phyloP scores from a whole-genome alignment of 2,797 vertebrate genomes.

The Tauraco hartlaubi region DNA sequence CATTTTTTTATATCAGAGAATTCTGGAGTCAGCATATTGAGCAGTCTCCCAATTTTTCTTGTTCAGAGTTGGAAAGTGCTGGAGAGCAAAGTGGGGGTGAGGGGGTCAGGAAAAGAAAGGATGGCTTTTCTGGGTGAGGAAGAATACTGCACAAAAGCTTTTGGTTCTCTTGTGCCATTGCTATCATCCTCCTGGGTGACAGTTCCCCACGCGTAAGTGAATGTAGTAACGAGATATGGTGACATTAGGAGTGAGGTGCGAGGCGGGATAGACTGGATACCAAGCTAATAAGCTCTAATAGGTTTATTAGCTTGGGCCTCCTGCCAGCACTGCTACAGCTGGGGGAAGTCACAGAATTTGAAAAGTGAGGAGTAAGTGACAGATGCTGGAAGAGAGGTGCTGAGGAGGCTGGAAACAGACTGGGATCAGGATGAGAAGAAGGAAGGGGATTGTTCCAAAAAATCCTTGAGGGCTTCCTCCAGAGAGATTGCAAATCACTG shows the following conservation, averaged over 20 bases:
- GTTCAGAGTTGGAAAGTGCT: not conserved
- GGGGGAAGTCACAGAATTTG: rapidly evolving
- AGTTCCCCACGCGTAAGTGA: not conserved
- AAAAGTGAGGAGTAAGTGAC: not conserved
- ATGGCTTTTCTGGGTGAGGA: not conserved
- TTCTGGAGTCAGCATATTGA: not conserved
- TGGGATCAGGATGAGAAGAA: not conserved
- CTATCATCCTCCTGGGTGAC: not conserved
- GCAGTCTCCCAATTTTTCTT: not conserved
- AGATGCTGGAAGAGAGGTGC: not conserved
- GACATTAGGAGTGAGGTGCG: not conserved
- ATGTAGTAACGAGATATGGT: not conserved
- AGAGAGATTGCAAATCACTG: not conserved
- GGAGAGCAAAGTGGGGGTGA: not conserved
- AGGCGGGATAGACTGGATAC: not conserved
- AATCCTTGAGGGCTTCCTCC: not conserved
- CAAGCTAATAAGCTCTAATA: not conserved
- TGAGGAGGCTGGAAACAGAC: not conserved
- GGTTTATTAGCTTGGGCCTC: not conserved
- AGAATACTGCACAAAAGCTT: not conserved
- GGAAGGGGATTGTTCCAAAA: not conserved
- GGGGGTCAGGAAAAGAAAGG: not conserved
- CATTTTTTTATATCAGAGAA: not conserved
- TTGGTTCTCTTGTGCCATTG: not conserved
- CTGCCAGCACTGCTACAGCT: not conserved